These are phyloP conservation scores for Mythimna pallens DNA, from an alignment of 2,888 invertebrate genomes.

Conservation along the genomic window DNA sequence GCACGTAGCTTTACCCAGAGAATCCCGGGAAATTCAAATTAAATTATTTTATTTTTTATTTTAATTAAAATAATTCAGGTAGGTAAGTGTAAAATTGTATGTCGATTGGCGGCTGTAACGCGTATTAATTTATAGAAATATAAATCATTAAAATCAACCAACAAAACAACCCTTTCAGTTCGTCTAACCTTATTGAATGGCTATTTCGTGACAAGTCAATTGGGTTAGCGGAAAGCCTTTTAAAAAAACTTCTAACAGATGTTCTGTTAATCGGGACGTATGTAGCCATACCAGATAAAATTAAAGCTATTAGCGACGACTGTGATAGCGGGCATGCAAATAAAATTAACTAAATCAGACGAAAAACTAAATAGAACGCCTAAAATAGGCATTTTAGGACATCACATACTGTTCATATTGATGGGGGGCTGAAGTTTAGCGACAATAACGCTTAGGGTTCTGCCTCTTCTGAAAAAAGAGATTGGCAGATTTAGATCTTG, in stretches of 20 bases:
- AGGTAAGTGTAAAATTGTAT: too few species aligned
- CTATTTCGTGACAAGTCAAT: too few species aligned
- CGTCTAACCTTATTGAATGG: too few species aligned
- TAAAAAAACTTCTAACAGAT: neutral
- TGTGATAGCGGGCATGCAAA: conserved; percentile 30
- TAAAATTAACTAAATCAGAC: conserved; percentile 2
- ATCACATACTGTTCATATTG: conserved; percentile 37
- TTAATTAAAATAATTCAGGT: too few species aligned
- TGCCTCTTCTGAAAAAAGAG: conserved; percentile 55
- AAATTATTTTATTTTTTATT: too few species aligned
- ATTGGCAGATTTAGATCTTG: conserved; percentile 22
- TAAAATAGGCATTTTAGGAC: conserved; percentile 2
- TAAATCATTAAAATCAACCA: too few species aligned
- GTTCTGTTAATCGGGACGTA: neutral
- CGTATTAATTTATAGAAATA: too few species aligned
- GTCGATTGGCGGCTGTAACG: too few species aligned
- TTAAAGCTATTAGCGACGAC: neutral
- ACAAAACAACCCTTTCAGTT: too few species aligned
- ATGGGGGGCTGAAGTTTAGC: conserved; percentile 1
- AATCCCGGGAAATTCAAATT: too few species aligned
- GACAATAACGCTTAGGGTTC: conserved; percentile 41
- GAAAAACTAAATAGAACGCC: neutral
- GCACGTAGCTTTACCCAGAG: too few species aligned
- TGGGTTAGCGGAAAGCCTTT: neutral
- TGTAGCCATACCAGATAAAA: neutral